phyloP scores from a whole-genome alignment of 2,797 vertebrate species.

The Sebastes nivosus region DNA sequence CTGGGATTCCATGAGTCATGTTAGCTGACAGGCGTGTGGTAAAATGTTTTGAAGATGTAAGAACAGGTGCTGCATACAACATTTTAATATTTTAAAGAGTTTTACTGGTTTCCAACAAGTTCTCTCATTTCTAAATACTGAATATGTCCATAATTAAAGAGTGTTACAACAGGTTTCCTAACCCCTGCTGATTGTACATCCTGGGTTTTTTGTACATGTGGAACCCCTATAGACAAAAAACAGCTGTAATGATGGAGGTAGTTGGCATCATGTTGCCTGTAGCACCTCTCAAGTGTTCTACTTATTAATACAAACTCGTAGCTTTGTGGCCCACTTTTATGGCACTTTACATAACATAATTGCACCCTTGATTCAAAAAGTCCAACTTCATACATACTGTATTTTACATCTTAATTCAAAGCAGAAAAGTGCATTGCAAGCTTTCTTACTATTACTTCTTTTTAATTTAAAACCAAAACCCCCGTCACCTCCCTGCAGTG shows the following conservation, averaged over 20 bases:
- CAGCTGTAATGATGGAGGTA: neutral
- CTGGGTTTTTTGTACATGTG: neutral
- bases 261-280: neutral
- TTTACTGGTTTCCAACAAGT: neutral
- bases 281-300: neutral
- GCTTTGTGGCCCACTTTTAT: slow-evolving; percentile 20
- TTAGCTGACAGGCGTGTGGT: neutral
- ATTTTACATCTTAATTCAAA: slow-evolving; percentile 48
- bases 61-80: neutral
- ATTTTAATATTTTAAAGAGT: neutral
- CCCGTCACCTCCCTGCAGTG: slow-evolving; percentile 25
- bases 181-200: neutral
- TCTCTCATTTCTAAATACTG: neutral
- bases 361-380: slow-evolving; percentile 33
- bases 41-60: neutral
- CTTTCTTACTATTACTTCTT: slow-evolving; percentile 32
- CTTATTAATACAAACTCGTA: neutral
- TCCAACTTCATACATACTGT: slow-evolving; percentile 32
- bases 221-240: neutral
- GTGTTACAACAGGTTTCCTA: neutral
- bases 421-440: slow-evolving; percentile 36
- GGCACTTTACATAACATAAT: slow-evolving; percentile 45
- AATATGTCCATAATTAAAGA: neutral
- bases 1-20: neutral
- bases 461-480: slow-evolving; percentile 43